Conservation (phyloP, 2,113 vertebrate species). For the Axis porcinus region DNA sequence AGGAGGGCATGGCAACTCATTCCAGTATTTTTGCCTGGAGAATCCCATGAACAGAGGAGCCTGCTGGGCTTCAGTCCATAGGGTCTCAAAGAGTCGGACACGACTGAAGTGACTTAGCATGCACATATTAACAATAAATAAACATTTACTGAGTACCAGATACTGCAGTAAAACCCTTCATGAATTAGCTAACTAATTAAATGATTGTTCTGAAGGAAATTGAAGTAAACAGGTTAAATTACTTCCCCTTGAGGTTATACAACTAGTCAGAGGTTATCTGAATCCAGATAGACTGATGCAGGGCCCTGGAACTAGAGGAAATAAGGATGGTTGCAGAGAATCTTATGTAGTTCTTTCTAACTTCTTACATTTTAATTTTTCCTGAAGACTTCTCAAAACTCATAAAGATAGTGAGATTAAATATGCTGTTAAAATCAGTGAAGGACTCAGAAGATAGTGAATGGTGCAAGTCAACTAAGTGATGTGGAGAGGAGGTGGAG, state of each 20-base stretch:
- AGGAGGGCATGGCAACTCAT: neutral
- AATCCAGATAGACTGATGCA: neutral
- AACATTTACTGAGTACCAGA: neutral
- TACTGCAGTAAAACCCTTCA: neutral
- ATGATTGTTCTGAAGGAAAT: neutral
- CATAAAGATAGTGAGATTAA: neutral
- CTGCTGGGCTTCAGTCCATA: neutral
- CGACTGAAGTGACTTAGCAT: accelerated
- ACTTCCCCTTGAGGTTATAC: neutral
- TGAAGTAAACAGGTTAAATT: neutral
- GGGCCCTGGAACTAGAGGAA: neutral
- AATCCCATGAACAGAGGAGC: neutral
- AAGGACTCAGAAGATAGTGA: neutral
- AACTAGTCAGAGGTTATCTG: neutral
- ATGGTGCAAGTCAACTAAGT: neutral
- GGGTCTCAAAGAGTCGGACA: neutral
- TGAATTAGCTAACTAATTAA: neutral
- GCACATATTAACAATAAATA: neutral
- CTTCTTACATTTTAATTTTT: neutral
- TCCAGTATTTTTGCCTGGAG: neutral
- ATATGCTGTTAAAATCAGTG: neutral
- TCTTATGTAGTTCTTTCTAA: neutral
- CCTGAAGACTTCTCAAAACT: neutral
- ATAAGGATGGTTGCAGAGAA: neutral
- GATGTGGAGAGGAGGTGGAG: neutral